phyloP scores from a whole-genome alignment of 2,113 vertebrate species.

The Gambusia affinis region DNA sequence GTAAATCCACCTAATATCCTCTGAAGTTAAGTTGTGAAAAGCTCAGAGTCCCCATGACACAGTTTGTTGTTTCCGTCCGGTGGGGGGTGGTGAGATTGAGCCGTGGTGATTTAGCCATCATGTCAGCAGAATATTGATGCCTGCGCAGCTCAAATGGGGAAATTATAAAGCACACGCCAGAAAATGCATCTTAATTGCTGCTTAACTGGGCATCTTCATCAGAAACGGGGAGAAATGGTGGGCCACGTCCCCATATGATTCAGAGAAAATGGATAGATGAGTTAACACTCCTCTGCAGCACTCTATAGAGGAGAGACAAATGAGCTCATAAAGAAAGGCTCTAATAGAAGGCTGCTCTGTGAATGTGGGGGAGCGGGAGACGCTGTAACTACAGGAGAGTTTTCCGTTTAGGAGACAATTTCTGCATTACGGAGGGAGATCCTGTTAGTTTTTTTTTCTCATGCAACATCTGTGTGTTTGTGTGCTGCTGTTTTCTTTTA shows the following conservation, averaged over 20 bases:
- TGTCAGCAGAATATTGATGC: conserved; percentile 78
- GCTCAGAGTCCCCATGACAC: conserved; percentile 18
- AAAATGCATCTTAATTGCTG: conserved; percentile 81
- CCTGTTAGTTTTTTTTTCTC: conserved; percentile 8
- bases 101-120: conserved; percentile 63
- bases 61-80: conserved; percentile 46
- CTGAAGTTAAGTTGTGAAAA: conserved; percentile 5
- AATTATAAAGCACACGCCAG: conserved; percentile 70
- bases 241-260: conserved; percentile 60
- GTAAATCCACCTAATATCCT: conserved; percentile 1
- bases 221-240: conserved; percentile 63
- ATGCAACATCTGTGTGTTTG: conserved; percentile 5
- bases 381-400: conserved; percentile 50
- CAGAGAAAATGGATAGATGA: conserved; percentile 69
- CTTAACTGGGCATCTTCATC: conserved; percentile 77
- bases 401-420: conserved; percentile 41
- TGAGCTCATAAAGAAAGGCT: conserved; percentile 70
- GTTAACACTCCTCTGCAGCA: conserved; percentile 66
- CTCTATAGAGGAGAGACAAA: conserved; percentile 68
- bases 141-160: conserved; percentile 62
- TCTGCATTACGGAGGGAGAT: background rate
- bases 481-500: conserved; percentile 4
- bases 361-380: conserved; percentile 35
- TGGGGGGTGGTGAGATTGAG: conserved; percentile 56
- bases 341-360: conserved; percentile 64